Percentiles rank a stretch among this genome's conserved stretches.
Conservation (phyloP, 2,797 vertebrate genomes). For the Pempheris klunzingeri region DNA sequence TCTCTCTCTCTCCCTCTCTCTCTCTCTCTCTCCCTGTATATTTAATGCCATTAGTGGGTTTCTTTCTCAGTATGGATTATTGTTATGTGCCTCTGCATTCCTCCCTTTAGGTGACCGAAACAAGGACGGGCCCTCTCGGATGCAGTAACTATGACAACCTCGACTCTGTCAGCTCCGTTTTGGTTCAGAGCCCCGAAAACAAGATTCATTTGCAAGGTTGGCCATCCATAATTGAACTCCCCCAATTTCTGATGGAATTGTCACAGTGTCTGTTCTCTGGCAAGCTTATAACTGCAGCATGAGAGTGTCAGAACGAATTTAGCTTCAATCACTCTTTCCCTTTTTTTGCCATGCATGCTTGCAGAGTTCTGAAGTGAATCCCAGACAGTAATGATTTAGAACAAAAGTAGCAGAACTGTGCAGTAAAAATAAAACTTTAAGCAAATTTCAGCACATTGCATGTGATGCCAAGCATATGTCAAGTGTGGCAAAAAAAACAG, state of each 20-base stretch:
- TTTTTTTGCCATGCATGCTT: conserved; percentile 44
- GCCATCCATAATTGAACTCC: conserved; percentile 83
- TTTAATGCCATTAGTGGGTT: conserved; percentile 64
- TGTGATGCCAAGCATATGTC: conserved; percentile 58
- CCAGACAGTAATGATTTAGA: conserved; percentile 64
- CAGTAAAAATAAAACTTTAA: conserved; percentile 67
- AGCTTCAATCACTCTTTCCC: conserved; percentile 79
- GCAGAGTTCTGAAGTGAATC: conserved; percentile 69
- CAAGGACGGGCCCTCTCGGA: conserved; percentile 97
- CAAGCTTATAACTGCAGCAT: conserved; percentile 73
- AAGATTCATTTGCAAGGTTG: conserved; percentile 99
- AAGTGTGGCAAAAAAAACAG: conserved; percentile 22
- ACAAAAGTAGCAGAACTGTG: conserved; percentile 60
- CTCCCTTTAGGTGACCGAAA: conserved; percentile 94
- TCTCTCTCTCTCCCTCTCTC: not conserved
- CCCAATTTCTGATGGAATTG: conserved; percentile 83
- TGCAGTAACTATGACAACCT: conserved; percentile 99
- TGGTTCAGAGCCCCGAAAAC: conserved; percentile 99
- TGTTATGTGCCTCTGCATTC: conserved; percentile 62
- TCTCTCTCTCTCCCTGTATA: conserved; percentile 36
- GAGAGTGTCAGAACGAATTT: conserved; percentile 77
- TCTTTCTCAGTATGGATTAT: conserved; percentile 60
- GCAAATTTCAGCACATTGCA: conserved; percentile 59
- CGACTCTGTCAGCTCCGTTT: conserved; percentile 99
- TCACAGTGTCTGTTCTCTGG: conserved; percentile 78